These are phyloP conservation scores for Athrips mouffetella DNA, from an alignment of 2,888 invertebrate genomes.

Conservation along the genomic window DNA sequence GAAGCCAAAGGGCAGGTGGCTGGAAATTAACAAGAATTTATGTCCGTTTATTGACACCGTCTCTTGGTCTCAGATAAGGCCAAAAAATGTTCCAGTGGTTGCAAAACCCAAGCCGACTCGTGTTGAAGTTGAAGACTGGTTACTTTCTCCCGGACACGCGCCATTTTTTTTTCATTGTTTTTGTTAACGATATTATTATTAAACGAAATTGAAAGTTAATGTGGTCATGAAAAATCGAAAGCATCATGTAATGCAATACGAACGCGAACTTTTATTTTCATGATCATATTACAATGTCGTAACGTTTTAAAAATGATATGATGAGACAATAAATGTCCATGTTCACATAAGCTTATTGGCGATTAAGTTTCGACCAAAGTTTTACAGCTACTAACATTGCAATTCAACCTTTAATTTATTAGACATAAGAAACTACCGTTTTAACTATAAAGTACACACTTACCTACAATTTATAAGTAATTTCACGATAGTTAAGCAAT, in stretches of 20 bases:
- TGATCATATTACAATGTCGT: conserved; percentile 1
- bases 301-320: not conserved
- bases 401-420: too few relatives aligned
- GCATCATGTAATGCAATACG: conserved; percentile 39
- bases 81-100: conserved; percentile 50
- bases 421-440: not conserved
- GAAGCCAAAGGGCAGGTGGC: conserved; percentile 35
- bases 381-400: too few relatives aligned
- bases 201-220: conserved; percentile 67
- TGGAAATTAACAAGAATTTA: conserved; percentile 35
- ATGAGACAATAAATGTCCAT: not conserved
- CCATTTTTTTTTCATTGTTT: conserved; percentile 67
- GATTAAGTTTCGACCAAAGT: too few relatives aligned
- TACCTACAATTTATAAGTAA: not conserved
- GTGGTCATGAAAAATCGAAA: conserved; percentile 56
- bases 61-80: conserved; percentile 32
- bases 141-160: conserved; percentile 68
- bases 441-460: not conserved
- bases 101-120: conserved; percentile 38
- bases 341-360: too few relatives aligned
- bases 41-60: conserved; percentile 30
- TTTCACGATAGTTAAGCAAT: not conserved
- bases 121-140: conserved; percentile 50
- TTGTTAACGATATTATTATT: conserved; percentile 62
- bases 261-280: not conserved